Evolutionary conservation across 35 echinoderm and acorn worm species (phyloP).

Genomic region (Lytechinus variegatus): DNA sequence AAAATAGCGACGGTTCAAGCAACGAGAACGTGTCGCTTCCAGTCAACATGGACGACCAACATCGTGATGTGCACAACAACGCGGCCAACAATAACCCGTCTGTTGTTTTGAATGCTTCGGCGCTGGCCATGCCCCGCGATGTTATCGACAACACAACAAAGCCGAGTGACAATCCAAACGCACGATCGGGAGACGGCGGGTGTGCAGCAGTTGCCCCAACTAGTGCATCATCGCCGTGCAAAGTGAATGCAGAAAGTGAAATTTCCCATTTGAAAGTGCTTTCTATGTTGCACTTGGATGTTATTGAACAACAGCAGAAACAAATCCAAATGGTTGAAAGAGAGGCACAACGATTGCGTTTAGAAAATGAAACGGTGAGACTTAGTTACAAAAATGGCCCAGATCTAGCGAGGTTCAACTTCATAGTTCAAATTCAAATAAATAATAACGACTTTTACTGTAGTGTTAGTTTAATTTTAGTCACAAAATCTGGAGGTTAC

Average conservation of each 20-base stretch:
- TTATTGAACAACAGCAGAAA: conserved; percentile 89
- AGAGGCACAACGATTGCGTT: conserved; percentile 79
- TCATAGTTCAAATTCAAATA: too few species aligned
- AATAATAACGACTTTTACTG: too few species aligned
- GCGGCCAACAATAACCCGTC: conserved; percentile 42
- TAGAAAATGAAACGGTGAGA: conserved; percentile 89
- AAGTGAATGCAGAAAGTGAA: conserved; percentile 37
- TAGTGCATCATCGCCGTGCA: conserved; percentile 28
- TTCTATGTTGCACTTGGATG: conserved; percentile 89
- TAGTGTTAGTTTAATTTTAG: too few species aligned
- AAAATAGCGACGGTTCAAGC: conserved; percentile 52
- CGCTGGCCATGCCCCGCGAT: neutral
- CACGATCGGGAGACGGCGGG: neutral
- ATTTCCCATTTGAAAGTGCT: conserved; percentile 83
- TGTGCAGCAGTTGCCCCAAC: neutral
- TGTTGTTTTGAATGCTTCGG: conserved; percentile 48
- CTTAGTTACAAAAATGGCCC: too few species aligned
- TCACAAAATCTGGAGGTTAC: too few species aligned
- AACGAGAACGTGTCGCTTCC: neutral
- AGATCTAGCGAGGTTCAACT: too few species aligned
- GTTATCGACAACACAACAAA: conserved; percentile 48
- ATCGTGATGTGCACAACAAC: neutral
- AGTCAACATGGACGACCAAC: neutral
- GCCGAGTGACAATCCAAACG: conserved; percentile 4
- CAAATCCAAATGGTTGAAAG: conserved; percentile 70